These are phyloP conservation scores for Puffinus mauretanicus DNA, from an alignment of 2,113 vertebrate species.

Conservation along the genomic window DNA sequence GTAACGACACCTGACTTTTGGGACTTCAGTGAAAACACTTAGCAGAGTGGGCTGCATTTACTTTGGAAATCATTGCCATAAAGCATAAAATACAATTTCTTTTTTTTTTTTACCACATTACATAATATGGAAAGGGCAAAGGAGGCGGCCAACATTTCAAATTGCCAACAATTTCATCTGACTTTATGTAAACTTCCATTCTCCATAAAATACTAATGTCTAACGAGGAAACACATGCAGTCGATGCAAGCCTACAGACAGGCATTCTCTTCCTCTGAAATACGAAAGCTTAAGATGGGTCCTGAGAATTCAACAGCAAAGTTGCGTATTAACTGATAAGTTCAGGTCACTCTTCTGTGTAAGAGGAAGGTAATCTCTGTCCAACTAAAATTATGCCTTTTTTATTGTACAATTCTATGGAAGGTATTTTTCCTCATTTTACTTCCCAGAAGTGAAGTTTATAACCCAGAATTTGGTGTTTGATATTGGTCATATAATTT, in stretches of 20 bases:
- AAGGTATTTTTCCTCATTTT: slow-evolving; percentile 12
- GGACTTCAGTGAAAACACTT: neutral
- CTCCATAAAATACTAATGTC: neutral
- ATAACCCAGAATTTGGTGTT: neutral
- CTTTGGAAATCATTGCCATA: neutral
- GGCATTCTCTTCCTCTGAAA: neutral
- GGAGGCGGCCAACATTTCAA: neutral
- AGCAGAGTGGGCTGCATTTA: neutral
- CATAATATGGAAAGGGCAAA: neutral
- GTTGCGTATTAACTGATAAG: neutral
- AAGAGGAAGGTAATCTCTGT: neutral
- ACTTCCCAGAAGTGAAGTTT: slow-evolving; percentile 11
- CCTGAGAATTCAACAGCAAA: neutral
- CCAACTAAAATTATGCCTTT: neutral
- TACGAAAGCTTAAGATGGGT: neutral
- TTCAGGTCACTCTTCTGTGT: neutral
- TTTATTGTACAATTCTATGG: neutral
- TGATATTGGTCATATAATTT: slow-evolving; percentile 6
- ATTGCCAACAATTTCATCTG: neutral
- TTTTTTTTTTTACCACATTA: neutral
- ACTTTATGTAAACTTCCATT: neutral
- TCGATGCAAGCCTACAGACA: neutral
- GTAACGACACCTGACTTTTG: neutral
- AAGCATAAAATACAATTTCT: neutral
- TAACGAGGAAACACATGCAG: neutral